Evolutionary conservation across 2,888 invertebrate species (phyloP).

Genomic region (Slavum lentiscoides): DNA sequence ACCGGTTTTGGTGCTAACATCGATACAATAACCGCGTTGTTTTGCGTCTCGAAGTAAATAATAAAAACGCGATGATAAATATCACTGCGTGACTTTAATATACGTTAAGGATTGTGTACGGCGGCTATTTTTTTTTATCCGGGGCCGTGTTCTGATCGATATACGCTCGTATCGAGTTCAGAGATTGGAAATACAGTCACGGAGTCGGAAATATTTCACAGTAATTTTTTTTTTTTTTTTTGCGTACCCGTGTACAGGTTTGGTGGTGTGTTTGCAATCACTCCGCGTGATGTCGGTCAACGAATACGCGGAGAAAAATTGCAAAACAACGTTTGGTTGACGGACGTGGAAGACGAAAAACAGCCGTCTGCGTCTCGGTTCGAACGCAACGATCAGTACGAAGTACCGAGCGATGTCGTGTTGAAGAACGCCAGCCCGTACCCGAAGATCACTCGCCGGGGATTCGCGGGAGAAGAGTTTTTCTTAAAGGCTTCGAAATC

Average conservation of each 20-base stretch:
- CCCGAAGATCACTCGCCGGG: constrained; percentile 41
- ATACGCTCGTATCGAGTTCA: too few relatives aligned
- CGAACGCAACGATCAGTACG: constrained; percentile 20
- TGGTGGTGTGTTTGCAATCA: constrained; percentile 29
- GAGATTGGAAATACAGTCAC: too few relatives aligned
- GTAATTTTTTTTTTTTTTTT: not conserved
- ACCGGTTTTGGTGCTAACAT: too few relatives aligned
- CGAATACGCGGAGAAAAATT: constrained; percentile 11
- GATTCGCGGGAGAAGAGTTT: constrained; percentile 54
- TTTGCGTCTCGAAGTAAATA: too few relatives aligned
- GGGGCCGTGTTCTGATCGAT: too few relatives aligned
- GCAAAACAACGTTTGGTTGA: constrained; percentile 33
- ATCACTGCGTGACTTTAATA: too few relatives aligned
- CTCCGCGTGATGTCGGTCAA: not conserved
- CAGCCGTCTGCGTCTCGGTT: not conserved
- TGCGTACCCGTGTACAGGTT: not conserved
- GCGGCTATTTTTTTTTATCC: too few relatives aligned
- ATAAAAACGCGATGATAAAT: too few relatives aligned
- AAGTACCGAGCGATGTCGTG: constrained; percentile 4
- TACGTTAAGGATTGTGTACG: too few relatives aligned
- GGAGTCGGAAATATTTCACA: too few relatives aligned
- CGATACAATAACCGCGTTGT: too few relatives aligned
- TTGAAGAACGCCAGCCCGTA: constrained; percentile 6
- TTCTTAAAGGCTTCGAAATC: constrained; percentile 54
- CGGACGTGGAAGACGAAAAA: constrained; percentile 14